Conservation (phyloP, 30 jellyfish, hydroid and myxozoan species). For the Euphysa ruthae region DNA sequence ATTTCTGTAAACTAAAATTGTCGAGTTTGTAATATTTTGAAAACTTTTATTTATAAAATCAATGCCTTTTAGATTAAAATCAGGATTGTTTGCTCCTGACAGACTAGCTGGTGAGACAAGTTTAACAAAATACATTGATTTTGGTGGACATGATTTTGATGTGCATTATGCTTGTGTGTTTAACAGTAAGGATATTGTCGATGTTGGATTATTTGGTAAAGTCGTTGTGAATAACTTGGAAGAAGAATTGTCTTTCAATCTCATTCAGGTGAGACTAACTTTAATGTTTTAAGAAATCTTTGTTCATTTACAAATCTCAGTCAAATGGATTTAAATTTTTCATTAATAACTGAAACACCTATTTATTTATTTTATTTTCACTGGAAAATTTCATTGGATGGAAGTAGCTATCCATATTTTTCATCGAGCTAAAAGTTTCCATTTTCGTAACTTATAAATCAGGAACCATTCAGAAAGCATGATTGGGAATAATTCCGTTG, state of each 20-base stretch:
- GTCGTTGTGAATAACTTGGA: constrained; percentile 31
- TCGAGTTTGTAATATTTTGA: background rate
- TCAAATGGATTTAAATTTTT: too few relatives aligned
- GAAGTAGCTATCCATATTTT: too few relatives aligned
- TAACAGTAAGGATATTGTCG: constrained; percentile 16
- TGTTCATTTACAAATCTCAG: too few relatives aligned
- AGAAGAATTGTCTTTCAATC: constrained; percentile 37
- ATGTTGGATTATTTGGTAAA: constrained; percentile 60
- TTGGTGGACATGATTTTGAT: constrained; percentile 71
- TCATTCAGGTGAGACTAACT: constrained; percentile 32
- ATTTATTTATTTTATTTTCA: too few relatives aligned
- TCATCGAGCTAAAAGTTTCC: too few relatives aligned
- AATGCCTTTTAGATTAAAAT: constrained; percentile 63
- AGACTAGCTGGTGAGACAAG: constrained; percentile 51
- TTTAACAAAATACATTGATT: constrained; percentile 37
- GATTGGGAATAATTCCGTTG: too few relatives aligned
- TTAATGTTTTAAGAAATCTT: too few relatives aligned
- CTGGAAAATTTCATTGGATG: too few relatives aligned
- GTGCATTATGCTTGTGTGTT: constrained; percentile 71
- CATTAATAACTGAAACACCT: too few relatives aligned
- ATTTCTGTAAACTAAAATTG: background rate
- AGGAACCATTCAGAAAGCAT: too few relatives aligned
- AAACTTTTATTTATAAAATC: too few relatives aligned
- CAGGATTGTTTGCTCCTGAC: constrained; percentile 66
- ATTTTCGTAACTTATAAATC: too few relatives aligned